Percentiles rank a stretch among this genome's conserved stretches.
Evolutionary conservation across 2,113 vertebrate species (phyloP).

Genomic region (Calyptomena viridis): DNA sequence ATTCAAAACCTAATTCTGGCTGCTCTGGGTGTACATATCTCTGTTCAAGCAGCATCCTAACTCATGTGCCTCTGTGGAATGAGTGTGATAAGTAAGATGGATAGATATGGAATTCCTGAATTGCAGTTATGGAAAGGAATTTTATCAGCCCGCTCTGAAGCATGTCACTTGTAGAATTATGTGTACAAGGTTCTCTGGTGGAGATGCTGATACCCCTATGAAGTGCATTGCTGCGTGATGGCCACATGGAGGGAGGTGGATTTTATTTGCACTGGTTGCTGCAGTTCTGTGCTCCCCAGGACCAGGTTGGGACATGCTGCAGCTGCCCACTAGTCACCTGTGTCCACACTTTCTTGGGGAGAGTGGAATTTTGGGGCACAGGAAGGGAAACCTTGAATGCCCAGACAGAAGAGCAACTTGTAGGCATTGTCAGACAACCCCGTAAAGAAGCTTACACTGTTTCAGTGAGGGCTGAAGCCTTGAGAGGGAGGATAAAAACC

Average conservation of each 20-base stretch:
- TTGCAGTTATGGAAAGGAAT: not conserved
- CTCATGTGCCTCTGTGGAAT: not conserved
- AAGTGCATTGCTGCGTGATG: not conserved
- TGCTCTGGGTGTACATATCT: not conserved
- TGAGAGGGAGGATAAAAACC: not conserved
- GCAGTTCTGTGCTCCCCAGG: accelerated
- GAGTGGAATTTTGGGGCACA: not conserved
- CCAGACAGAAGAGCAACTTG: not conserved
- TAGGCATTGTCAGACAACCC: accelerated
- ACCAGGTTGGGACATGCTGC: not conserved
- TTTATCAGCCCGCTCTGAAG: not conserved
- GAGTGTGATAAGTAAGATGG: not conserved
- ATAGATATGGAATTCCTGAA: not conserved
- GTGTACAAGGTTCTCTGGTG: not conserved
- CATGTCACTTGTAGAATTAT: not conserved
- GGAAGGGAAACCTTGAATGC: not conserved
- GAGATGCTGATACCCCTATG: not conserved
- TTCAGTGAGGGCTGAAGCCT: not conserved
- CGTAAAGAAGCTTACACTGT: not conserved
- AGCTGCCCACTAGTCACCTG: no score
- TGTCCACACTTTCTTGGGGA: accelerated
- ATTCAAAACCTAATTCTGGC: not conserved
- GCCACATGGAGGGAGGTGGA: not conserved
- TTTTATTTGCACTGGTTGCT: not conserved
- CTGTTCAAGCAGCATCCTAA: accelerated